Evolutionary conservation across 2,888 invertebrate species (phyloP).

Genomic region (Halocaridina rubra): DNA sequence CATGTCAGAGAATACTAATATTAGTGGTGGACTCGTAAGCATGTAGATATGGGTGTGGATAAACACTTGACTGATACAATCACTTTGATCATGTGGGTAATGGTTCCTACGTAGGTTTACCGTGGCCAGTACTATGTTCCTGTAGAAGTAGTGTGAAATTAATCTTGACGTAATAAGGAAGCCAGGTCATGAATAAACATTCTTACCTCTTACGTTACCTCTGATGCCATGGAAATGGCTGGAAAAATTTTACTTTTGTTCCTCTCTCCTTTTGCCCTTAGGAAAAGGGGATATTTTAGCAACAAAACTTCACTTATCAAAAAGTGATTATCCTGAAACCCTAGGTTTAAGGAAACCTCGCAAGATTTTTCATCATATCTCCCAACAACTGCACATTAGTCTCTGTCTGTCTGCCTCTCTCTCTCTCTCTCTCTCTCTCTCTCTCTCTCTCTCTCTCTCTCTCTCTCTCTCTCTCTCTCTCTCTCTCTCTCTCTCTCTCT

Average conservation of each 20-base stretch:
- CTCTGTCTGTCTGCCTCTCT: neutral
- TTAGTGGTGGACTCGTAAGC: constrained; percentile 18
- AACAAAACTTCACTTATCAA: constrained; percentile 23
- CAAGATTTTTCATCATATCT: constrained; percentile 41
- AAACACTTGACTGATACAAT: constrained; percentile 49
- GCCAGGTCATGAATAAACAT: constrained; percentile 25
- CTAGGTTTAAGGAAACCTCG: constrained; percentile 54
- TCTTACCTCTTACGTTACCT: constrained; percentile 23
- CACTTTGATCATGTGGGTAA: constrained; percentile 53
- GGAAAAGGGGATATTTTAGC: neutral
- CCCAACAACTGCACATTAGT: constrained; percentile 33
- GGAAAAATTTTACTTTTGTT: constrained; percentile 28
- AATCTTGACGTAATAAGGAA: too few relatives aligned
- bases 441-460: neutral
- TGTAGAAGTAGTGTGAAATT: constrained; percentile 48
- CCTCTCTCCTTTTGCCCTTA: constrained; percentile 4
- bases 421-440: neutral
- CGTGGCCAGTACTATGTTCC: constrained; percentile 59
- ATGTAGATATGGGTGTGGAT: constrained; percentile 2
- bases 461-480: neutral
- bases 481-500: neutral
- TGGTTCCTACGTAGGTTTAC: constrained; percentile 60
- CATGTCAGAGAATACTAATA: too few relatives aligned
- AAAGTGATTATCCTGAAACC: constrained; percentile 48
- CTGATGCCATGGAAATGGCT: neutral